Evolutionary conservation across 2,797 vertebrate genomes (phyloP), one percentile per base, ranked within the genome.

Genomic region (Clarias fuscus): DNA sequence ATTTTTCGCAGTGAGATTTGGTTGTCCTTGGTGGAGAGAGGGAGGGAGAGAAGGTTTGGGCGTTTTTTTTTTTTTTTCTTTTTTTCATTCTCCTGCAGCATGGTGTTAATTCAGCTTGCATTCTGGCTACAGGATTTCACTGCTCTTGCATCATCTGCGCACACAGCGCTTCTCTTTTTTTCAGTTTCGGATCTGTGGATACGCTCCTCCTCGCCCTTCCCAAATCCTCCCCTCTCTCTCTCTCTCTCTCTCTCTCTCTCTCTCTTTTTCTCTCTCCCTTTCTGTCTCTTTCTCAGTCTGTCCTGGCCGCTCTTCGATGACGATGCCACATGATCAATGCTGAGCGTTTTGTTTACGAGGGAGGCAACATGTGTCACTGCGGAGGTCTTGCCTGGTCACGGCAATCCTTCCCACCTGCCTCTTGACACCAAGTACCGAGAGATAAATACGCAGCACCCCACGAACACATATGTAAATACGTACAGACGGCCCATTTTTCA

Each of bases 101-200:
- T 91, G 92, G 91, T 91, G 91, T 94, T 95, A 94, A 95, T 95
- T 94, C 94, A 93, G 94, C 92, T 91, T 91, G 92, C 92, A 89
- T 85, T 93, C 90, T 88, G 92, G 93, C 92, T 91, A 86, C 93
- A 93, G 92, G 92, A 95, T 96, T 96, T 94, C 95, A 95, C 94
- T 93, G 93, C 88, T 88, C 92, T 96, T 96, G 95, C 95, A 96
- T 96, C 95, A 96, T 95, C 94, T 93, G 92, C 92, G 92, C 94
- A 92, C 94, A 91, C 92, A 92, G 92, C 92, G 93, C 78, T 88
- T 90, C 90, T 89, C 81, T 89, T 91, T 90, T 88, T 90, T 86
- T 87, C 27, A 88, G 87, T 78, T 93, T 94, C 81, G 89, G 92
- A 92, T 93, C 93, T 91, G 91, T 91, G 93, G 90, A 89, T 87